phyloP scores from a whole-genome alignment of 2,888 invertebrate species.

The Allygus modestus region DNA sequence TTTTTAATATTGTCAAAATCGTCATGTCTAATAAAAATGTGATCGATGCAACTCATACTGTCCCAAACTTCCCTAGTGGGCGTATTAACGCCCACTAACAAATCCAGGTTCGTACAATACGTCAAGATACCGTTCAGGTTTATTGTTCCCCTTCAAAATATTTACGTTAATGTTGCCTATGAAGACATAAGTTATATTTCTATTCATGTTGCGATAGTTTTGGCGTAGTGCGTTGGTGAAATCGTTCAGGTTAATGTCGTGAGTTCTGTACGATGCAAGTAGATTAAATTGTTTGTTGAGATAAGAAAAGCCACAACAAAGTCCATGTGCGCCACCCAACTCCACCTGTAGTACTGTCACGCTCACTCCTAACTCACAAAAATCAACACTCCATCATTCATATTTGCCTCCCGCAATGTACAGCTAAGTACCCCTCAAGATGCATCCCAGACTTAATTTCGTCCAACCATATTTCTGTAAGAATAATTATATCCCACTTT shows the following conservation, averaged over 20 bases:
- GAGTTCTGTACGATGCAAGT: constrained; percentile 5
- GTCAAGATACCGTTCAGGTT: neutral
- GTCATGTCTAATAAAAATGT: neutral
- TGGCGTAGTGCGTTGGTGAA: neutral
- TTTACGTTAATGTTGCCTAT: neutral
- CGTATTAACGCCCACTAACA: neutral
- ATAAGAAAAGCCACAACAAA: neutral
- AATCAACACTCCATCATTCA: neutral
- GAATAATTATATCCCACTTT: neutral
- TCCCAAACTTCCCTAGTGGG: neutral
- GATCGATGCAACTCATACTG: neutral
- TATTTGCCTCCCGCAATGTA: neutral
- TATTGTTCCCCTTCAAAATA: neutral
- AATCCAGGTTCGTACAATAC: neutral
- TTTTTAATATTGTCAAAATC: neutral
- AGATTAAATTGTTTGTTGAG: constrained; percentile 17
- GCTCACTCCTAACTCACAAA: constrained; percentile 2
- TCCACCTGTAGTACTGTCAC: neutral
- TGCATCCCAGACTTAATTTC: neutral
- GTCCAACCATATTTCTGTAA: neutral
- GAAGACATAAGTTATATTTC: neutral
- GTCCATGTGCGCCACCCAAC: neutral
- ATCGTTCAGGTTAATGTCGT: constrained; percentile 21
- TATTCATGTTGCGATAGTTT: neutral
- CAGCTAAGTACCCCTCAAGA: neutral